These are phyloP conservation scores for Urocynchramus pylzowi DNA, from an alignment of 2,113 vertebrate genomes.

Conservation along the genomic window DNA sequence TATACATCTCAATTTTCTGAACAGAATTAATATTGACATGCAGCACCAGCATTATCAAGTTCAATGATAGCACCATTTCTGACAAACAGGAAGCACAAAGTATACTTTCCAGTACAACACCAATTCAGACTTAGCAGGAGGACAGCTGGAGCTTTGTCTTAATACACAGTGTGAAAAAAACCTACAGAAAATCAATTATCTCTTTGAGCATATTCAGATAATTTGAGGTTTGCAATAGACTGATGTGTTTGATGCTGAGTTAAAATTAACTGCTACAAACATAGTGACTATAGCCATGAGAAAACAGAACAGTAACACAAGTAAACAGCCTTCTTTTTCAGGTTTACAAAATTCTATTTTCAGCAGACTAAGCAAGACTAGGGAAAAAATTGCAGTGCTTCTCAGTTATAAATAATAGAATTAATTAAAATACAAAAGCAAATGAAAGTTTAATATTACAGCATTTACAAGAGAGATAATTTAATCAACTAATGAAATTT, in stretches of 20 bases:
- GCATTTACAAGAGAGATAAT: not conserved
- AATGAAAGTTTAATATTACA: not conserved
- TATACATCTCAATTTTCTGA: not conserved
- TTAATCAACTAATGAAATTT: not conserved
- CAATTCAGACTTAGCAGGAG: not conserved
- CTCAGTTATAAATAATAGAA: not conserved
- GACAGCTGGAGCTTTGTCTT: not conserved
- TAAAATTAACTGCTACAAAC: not conserved
- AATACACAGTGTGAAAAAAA: not conserved
- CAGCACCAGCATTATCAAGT: not conserved
- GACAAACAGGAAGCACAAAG: not conserved
- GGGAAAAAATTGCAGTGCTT: not conserved
- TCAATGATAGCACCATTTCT: not conserved
- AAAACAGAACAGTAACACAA: not conserved
- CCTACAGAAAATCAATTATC: not conserved
- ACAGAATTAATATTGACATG: not conserved
- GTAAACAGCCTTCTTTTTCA: not conserved
- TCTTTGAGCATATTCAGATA: not conserved
- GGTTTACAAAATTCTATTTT: not conserved
- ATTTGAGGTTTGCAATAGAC: not conserved
- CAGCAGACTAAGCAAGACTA: not conserved
- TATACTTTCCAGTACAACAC: not conserved
- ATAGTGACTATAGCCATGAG: not conserved
- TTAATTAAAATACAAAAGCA: not conserved
- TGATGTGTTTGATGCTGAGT: not conserved